These are phyloP conservation scores for Cataglyphis hispanica DNA, from an alignment of 1,140 invertebrate species.

Conservation along the genomic window DNA sequence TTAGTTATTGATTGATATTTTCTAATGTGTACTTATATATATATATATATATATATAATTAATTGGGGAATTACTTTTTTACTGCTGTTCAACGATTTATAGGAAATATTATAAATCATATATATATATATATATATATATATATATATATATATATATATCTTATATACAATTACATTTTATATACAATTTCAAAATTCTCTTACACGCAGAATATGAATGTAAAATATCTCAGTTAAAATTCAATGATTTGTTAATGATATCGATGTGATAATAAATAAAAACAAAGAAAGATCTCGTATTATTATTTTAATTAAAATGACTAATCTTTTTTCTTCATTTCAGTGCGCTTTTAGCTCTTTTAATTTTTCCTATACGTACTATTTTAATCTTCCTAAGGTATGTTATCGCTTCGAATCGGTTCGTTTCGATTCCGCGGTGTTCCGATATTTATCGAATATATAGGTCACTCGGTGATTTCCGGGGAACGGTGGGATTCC, in stretches of 20 bases:
- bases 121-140: too few relatives aligned
- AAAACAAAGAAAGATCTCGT: background rate
- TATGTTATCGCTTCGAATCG: background rate
- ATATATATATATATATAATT: background rate
- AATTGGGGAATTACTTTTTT: background rate
- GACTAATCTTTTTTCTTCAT: background rate
- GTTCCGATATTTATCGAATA: constrained; percentile 18
- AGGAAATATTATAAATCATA: too few relatives aligned
- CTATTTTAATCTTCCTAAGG: background rate
- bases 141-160: too few relatives aligned
- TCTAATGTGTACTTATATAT: background rate
- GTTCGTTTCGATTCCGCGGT: background rate
- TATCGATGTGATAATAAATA: too few relatives aligned
- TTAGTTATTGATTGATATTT: too few relatives aligned
- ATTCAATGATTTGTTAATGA: too few relatives aligned
- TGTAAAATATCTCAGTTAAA: too few relatives aligned
- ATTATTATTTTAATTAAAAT: background rate
- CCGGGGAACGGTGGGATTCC: constrained; percentile 70
- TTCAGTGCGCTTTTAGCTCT: too few relatives aligned
- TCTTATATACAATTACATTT: too few relatives aligned
- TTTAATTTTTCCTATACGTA: background rate
- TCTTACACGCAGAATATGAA: too few relatives aligned
- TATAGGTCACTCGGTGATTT: constrained; percentile 67
- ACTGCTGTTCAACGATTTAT: background rate
- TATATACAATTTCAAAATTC: too few relatives aligned